A percentile compares a stretch with the other conserved stretches of the same genome.
Conservation (phyloP, 2,797 vertebrate genomes). For the Megalops cyprinoides region DNA sequence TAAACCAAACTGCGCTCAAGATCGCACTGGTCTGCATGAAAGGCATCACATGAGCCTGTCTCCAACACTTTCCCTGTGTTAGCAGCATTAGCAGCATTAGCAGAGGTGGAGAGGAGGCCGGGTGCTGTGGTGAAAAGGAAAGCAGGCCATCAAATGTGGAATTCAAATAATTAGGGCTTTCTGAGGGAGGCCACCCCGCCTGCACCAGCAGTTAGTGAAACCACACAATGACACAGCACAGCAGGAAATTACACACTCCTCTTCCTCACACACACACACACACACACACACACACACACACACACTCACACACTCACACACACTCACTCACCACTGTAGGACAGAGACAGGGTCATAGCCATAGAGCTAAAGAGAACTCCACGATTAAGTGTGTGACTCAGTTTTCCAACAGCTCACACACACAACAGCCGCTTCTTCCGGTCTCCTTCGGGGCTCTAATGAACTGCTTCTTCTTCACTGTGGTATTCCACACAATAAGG, state of each 20-base stretch:
- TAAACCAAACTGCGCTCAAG: too few relatives aligned
- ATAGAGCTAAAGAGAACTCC: too few relatives aligned
- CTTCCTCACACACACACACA: conserved; percentile 13
- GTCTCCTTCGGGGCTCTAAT: neutral
- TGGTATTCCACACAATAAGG: neutral
- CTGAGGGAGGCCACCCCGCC: conserved; percentile 22
- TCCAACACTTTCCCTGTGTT: too few relatives aligned
- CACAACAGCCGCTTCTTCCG: neutral
- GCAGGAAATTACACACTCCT: conserved; percentile 16
- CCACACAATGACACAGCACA: conserved; percentile 26
- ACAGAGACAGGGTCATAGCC: neutral
- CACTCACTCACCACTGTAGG: neutral
- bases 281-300: conserved; percentile 9
- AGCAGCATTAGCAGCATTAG: too few relatives aligned
- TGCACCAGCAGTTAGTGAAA: neutral
- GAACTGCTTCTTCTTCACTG: neutral
- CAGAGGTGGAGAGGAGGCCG: neutral
- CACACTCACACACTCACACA: neutral
- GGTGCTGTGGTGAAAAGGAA: conserved; percentile 12
- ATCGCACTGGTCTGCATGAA: too few relatives aligned
- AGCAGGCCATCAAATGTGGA: conserved; percentile 23
- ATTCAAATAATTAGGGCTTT: conserved; percentile 20
- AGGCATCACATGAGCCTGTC: too few relatives aligned
- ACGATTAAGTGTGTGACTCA: too few relatives aligned
- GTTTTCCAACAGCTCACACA: too few relatives aligned